These are phyloP conservation scores for Pseudomugil gertrudae DNA, from an alignment of 2,797 vertebrate species.

Conservation along the genomic window DNA sequence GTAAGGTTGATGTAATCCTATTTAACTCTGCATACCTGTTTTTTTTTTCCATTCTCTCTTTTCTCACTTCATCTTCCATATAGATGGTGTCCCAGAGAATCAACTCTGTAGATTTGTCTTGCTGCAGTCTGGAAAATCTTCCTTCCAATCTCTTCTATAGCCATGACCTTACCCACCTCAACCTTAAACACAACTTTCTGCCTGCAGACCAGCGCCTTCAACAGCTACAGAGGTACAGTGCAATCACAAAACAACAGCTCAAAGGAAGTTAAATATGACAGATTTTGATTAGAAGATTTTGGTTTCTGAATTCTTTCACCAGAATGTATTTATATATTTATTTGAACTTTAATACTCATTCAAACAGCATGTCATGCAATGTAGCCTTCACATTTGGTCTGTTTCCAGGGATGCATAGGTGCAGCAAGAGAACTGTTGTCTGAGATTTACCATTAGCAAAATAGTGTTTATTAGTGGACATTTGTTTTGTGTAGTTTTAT, in stretches of 20 bases:
- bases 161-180: conserved; percentile 98
- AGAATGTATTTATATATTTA: too few species aligned
- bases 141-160: conserved; percentile 96
- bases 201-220: conserved; percentile 84
- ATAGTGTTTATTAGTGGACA: too few species aligned
- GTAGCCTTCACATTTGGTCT: too few species aligned
- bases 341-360: too few species aligned
- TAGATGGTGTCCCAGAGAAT: conserved; percentile 97
- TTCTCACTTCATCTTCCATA: conserved; percentile 22
- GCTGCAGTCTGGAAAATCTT: conserved; percentile 94
- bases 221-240: conserved; percentile 91
- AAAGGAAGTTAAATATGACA: too few species aligned
- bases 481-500: too few species aligned
- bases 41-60: conserved; percentile 11
- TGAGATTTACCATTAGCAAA: too few species aligned
- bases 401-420: too few species aligned
- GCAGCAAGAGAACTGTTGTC: too few species aligned
- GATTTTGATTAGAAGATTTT: too few species aligned
- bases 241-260: conserved; percentile 13
- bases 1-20: conserved; percentile 52
- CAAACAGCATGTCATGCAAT: too few species aligned
- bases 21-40: conserved; percentile 50
- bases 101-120: conserved; percentile 97
- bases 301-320: too few species aligned
- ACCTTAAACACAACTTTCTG: conserved; percentile 97